Base-by-base conservation (phyloP, 2,113 vertebrate genomes). In the Balaenoptera acutorostrata region DNA sequence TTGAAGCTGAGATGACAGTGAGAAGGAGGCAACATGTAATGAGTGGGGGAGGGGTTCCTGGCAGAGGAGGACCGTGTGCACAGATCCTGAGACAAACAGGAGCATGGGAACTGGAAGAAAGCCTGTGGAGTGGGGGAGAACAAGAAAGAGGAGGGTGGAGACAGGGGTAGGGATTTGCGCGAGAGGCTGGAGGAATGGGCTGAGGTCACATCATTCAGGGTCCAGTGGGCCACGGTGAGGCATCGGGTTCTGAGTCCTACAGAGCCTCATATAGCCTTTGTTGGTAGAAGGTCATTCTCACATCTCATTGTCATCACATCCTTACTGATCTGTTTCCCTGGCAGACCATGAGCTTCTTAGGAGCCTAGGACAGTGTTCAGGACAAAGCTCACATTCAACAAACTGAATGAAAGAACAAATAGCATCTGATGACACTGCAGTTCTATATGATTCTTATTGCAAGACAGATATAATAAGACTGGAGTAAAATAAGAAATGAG, bases 111-210 rank as follows among this genome's bases (percentile, higher is more conserved):
- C 2, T 18, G 49, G 71, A 63, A 39, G 41, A 21, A 90, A 75
- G 14, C 41, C 23, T 4, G 1, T 27, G 15, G 1, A 11, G 5
- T 13, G 1, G 7, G 11, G 15, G 29, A 59, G 46, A 80, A 33
- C 25, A 46, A 52, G 4, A 2, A 36, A 49, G 14, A 39, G 17
- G 20, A 17, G 2, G 10, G 18, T 20, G 15, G 7, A 18, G 17
- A 8, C 0, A 1, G 4, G 27, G 15, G 1, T 14, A 12, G 0
- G 18, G 31, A 15, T 33, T 39, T 2, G 29, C 0, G 3, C 44
- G 20, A 41, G 21, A 36, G 23, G 1, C 33, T 77, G 14, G 20
- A 66, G 23, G 15, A 74, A 39, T 15, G 20, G 31, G 15, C 15
- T 31, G 21, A 27, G 27, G 46, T 14, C 36, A 52, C 13, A 64